A percentile compares a stretch with the other conserved stretches of the same genome.
Conservation (phyloP, 2,113 vertebrate species). For the Nyctibius bracteatus region DNA sequence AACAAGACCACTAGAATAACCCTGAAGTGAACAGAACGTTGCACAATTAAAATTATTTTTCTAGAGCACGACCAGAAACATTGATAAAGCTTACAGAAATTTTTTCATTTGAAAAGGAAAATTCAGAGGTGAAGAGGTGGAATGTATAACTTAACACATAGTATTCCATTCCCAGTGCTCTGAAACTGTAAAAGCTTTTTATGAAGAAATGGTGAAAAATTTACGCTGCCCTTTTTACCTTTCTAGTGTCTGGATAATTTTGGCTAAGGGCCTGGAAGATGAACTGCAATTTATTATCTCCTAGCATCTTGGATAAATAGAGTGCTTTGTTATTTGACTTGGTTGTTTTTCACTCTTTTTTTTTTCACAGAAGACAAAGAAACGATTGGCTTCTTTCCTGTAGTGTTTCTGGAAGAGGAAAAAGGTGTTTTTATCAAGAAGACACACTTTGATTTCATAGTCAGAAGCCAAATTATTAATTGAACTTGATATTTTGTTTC, state of each 20-base stretch:
- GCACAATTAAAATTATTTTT: not conserved
- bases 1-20: not conserved
- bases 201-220: conserved; percentile 18
- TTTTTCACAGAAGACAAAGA: not conserved
- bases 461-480: conserved; percentile 20
- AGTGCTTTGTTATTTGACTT: conserved; percentile 49
- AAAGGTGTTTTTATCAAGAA: conserved; percentile 26
- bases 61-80: not conserved
- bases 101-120: not conserved
- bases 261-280: conserved; percentile 17
- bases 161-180: not conserved
- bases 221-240: conserved; percentile 14
- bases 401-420: conserved; percentile 10
- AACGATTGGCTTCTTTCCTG: conserved; percentile 14
- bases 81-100: not conserved
- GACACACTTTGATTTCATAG: conserved; percentile 43
- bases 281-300: conserved; percentile 24
- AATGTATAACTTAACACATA: not conserved
- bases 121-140: not conserved
- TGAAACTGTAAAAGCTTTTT: not conserved
- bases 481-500: conserved; percentile 44
- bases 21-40: not conserved
- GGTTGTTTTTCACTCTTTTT: conserved; percentile 31
- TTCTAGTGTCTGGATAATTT: conserved; percentile 7
- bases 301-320: conserved; percentile 22